These are phyloP conservation scores for Anguilla anguilla DNA, from an alignment of 2,797 vertebrate species.

Conservation along the genomic window DNA sequence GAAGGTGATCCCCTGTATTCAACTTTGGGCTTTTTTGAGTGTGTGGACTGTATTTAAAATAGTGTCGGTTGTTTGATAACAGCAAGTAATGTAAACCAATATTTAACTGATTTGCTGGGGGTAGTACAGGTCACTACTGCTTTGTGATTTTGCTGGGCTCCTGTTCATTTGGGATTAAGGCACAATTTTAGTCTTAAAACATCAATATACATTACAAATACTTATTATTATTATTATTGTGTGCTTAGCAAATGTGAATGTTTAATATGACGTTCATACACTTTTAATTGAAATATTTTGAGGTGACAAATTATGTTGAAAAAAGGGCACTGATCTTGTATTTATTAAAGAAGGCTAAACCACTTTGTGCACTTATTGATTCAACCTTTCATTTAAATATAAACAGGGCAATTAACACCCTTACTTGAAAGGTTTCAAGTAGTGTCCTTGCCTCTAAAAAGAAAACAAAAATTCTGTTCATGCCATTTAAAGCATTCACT, in stretches of 20 bases:
- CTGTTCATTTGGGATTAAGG: neutral
- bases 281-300: neutral
- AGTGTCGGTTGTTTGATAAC: neutral
- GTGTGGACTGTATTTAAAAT: neutral
- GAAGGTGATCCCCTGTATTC: neutral
- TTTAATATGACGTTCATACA: neutral
- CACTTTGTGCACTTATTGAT: neutral
- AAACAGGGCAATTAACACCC: neutral
- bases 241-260: neutral
- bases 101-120: neutral
- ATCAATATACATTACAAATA: neutral
- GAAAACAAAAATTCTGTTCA: neutral
- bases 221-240: no score
- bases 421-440: neutral
- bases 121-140: neutral
- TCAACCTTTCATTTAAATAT: constrained; percentile 5
- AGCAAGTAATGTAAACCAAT: neutral
- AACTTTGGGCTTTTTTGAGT: neutral
- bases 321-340: neutral
- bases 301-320: neutral
- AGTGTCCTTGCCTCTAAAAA: neutral
- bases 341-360: neutral
- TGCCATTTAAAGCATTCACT: neutral
- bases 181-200: neutral
- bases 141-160: neutral